Conservation (phyloP, 2,888 invertebrate genomes). For the Gandaritis pyraliata region DNA sequence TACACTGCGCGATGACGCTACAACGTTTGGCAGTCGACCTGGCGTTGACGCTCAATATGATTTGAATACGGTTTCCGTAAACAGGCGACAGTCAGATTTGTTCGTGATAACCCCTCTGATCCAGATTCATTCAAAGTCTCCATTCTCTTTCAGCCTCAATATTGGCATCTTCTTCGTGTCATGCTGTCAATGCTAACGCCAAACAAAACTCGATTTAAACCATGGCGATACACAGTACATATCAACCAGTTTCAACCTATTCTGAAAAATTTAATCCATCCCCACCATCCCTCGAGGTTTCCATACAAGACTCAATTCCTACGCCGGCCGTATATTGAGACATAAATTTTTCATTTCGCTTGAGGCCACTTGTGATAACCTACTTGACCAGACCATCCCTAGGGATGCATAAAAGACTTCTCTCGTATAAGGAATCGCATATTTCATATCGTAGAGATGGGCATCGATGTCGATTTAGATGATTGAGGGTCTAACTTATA, state of each 20-base stretch:
- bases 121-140: no score
- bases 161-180: no score
- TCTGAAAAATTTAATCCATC: constrained; percentile 37
- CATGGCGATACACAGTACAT: no score
- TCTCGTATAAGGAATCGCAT: constrained; percentile 83
- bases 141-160: no score
- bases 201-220: no score
- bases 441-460: constrained; percentile 78
- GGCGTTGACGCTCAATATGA: no score
- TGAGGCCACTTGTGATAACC: constrained; percentile 81
- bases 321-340: constrained; percentile 76
- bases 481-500: constrained; percentile 27
- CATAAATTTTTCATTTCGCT: constrained; percentile 84
- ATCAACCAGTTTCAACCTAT: neutral
- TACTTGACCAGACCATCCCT: constrained; percentile 79
- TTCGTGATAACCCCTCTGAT: no score
- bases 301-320: constrained; percentile 66
- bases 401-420: constrained; percentile 83
- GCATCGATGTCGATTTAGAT: constrained; percentile 41
- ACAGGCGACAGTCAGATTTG: no score
- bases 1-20: no score
- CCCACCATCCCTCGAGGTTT: constrained; percentile 59
- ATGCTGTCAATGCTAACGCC: no score
- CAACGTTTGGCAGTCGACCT: no score
- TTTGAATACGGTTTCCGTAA: no score